Evolutionary conservation across 2,113 vertebrate genomes (phyloP).

Genomic region (Zosterops hypoxanthus): DNA sequence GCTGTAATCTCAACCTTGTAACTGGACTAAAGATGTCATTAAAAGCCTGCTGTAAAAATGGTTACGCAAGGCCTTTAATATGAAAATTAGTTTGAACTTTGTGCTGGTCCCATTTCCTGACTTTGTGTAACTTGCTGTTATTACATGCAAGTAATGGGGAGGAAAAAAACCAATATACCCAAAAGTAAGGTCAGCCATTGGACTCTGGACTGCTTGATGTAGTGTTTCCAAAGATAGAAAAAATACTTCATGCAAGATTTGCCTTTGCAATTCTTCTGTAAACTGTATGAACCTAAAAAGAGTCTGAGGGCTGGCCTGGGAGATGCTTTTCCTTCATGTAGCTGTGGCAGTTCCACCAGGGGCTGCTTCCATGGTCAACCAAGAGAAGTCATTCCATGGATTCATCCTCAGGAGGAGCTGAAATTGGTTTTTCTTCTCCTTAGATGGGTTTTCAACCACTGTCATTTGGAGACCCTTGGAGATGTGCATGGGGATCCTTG

Average conservation of each 20-base stretch:
- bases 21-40: background rate
- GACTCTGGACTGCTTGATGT: background rate
- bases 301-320: background rate
- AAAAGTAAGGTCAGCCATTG: background rate
- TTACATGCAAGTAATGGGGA: background rate
- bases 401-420: background rate
- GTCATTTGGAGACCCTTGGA: background rate
- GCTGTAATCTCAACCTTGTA: background rate
- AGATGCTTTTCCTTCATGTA: background rate
- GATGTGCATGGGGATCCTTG: background rate
- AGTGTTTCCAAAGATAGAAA: background rate
- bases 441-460: background rate
- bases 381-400: background rate
- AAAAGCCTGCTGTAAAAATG: background rate
- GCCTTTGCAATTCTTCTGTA: background rate
- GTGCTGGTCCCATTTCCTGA: background rate
- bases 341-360: background rate
- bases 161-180: background rate
- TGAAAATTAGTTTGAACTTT: conserved; percentile 22
- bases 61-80: background rate
- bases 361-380: background rate
- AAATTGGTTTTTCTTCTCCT: background rate
- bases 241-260: background rate
- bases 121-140: background rate
- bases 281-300: background rate